These are phyloP conservation scores for Leuciscus waleckii DNA, from an alignment of 2,797 vertebrate genomes.

Conservation along the genomic window DNA sequence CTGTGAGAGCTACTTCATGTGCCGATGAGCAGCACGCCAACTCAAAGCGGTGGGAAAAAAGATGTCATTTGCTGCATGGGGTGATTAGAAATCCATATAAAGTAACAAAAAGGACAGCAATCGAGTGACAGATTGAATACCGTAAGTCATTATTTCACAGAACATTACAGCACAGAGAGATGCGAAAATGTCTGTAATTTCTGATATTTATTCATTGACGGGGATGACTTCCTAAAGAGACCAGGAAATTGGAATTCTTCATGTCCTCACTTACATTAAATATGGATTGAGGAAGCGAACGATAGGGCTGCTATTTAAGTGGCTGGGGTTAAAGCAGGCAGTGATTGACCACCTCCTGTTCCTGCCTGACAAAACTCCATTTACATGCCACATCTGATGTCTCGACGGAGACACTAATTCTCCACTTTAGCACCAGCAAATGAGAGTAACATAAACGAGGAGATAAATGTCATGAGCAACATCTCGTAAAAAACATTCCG, in stretches of 20 bases:
- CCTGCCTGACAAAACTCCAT: constrained; percentile 61
- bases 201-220: constrained; percentile 68
- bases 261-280: constrained; percentile 67
- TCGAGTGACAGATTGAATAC: constrained; percentile 53
- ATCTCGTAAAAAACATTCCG: not conserved
- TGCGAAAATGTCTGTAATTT: constrained; percentile 63
- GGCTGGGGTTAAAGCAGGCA: constrained; percentile 63
- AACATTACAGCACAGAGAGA: constrained; percentile 54
- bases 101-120: constrained; percentile 51
- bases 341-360: constrained; percentile 66
- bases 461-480: constrained; percentile 21
- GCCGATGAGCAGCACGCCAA: constrained; percentile 26
- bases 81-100: constrained; percentile 29
- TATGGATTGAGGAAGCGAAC: constrained; percentile 67
- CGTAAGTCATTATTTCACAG: constrained; percentile 53
- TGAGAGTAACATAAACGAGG: constrained; percentile 16
- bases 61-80: constrained; percentile 19
- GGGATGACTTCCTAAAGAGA: constrained; percentile 67
- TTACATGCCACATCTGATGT: constrained; percentile 61
- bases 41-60: constrained; percentile 28
- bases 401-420: constrained; percentile 50
- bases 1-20: constrained; percentile 27
- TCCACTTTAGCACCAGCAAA: constrained; percentile 37
- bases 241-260: constrained; percentile 67
- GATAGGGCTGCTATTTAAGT: constrained; percentile 63